Evolutionary conservation across 2,888 invertebrate species (phyloP).

Genomic region (Bombylius discolor): DNA sequence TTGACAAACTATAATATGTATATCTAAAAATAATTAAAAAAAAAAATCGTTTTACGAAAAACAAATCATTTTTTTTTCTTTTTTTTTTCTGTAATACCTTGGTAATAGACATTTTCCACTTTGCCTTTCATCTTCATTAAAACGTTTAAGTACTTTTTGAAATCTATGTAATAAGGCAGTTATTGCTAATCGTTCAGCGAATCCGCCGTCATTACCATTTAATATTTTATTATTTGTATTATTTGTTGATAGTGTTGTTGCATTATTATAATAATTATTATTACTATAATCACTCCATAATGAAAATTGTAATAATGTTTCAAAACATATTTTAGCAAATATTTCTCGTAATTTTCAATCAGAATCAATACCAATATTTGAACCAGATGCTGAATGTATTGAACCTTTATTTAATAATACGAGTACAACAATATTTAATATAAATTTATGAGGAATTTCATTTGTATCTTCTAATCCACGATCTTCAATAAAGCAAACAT

Average conservation of each 20-base stretch:
- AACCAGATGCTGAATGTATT: constrained; percentile 59
- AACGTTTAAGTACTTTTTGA: constrained; percentile 80
- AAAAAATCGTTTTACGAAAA: too few species aligned
- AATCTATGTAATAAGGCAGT: constrained; percentile 85
- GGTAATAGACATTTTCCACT: constrained; percentile 77
- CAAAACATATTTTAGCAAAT: constrained; percentile 92
- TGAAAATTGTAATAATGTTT: constrained; percentile 88
- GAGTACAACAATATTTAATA: constrained; percentile 70
- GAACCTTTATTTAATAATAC: constrained; percentile 74
- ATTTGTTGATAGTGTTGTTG: constrained; percentile 16
- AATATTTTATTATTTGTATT: constrained; percentile 19
- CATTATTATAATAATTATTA: constrained; percentile 24
- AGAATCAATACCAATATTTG: constrained; percentile 54
- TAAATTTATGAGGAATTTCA: constrained; percentile 66
- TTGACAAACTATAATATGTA: constrained; percentile 79
- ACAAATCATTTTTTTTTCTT: neutral
- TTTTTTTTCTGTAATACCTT: constrained; percentile 47
- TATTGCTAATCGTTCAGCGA: constrained; percentile 68
- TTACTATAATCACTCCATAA: constrained; percentile 58
- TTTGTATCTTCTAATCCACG: constrained; percentile 51
- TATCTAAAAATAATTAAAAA: constrained; percentile 45
- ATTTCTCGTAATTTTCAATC: constrained; percentile 79
- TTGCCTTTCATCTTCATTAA: constrained; percentile 69
- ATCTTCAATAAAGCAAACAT: constrained; percentile 41
- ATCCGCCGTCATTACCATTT: constrained; percentile 41